Base-by-base conservation (phyloP, 2,113 vertebrate genomes). In the Zingel zingel region DNA sequence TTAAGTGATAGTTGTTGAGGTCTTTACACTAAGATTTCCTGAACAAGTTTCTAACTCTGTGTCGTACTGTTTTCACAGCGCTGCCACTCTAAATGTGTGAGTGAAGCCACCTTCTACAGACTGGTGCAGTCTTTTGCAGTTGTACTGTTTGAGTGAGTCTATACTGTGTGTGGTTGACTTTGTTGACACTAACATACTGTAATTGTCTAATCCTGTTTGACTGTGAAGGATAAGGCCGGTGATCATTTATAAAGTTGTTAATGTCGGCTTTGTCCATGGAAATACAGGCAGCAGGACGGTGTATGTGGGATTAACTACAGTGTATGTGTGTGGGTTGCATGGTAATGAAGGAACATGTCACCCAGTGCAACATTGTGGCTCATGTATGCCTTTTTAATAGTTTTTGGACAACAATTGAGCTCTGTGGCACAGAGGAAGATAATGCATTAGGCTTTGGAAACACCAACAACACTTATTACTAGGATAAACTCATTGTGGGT, bases 81-180 rank as follows among this genome's bases (percentile, higher is more conserved):
- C 91, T 99, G 98, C 95, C 96, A 98, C 88, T 99, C 98, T 61
- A 99, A 98, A 84, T 97, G 98, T 0, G 98, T 99, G 70, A 97
- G 97, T 0, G 98, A 99, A 84, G 95, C 97, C 27, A 98, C 98
- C 33, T 99, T 99, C 96, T 99, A 99, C 94, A 95, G 98, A 81
- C 96, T 99, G 92, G 98, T 99, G 81, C 98, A 99, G 95, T 99
- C 98, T 0, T 99, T 99, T 0, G 98, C 98, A 0, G 97, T 99
- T 0, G 98, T 98, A 33, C 94, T 99, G 2, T 99, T 99, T 1
- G 98, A 99, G 98, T 99, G 91, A 98, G 98, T 97, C n/a, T 33
- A 16, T 9, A 18, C n/a, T 45, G 9, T 14, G n/a, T 50, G 48
- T 67, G 30, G 10, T 51, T 65, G 16, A 53, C 11, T 61, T 47